Percentiles rank a stretch among this genome's conserved stretches.
These are phyloP conservation scores for Willisornis vidua DNA, from an alignment of 2,113 vertebrate genomes.

Conservation along the genomic window DNA sequence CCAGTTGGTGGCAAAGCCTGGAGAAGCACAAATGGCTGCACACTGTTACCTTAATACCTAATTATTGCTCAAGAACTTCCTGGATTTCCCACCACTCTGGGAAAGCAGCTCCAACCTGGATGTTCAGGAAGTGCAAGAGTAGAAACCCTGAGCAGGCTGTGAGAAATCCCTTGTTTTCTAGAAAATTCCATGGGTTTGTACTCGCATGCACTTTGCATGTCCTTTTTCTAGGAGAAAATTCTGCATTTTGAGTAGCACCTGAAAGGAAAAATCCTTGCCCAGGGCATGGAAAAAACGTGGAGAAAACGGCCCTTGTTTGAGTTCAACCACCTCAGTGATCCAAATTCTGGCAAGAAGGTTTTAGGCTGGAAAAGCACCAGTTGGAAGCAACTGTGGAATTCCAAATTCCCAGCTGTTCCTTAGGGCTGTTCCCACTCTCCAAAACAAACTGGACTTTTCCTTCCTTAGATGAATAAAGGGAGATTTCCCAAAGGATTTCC, in stretches of 20 bases:
- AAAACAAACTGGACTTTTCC: background rate
- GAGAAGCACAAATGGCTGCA: conserved; percentile 49
- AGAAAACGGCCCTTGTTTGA: background rate
- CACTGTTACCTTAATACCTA: conserved; percentile 17
- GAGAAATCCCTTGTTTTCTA: background rate
- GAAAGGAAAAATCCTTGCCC: background rate
- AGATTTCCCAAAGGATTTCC: background rate
- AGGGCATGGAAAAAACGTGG: background rate
- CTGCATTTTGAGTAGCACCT: background rate
- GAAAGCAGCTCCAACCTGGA: background rate
- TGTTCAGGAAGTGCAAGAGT: background rate
- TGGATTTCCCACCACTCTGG: background rate
- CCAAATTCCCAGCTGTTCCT: background rate
- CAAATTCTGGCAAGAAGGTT: background rate
- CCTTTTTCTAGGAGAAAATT: background rate
- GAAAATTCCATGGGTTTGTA: background rate
- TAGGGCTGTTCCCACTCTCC: background rate
- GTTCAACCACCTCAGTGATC: background rate
- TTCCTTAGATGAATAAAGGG: background rate
- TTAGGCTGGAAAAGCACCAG: background rate
- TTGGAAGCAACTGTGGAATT: background rate
- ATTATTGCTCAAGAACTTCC: background rate
- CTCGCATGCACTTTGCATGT: background rate
- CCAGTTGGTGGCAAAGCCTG: background rate
- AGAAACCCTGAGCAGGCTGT: background rate